Evolutionary conservation across 1,140 invertebrate species (phyloP).

Genomic region (Sweltsa coloradensis): DNA sequence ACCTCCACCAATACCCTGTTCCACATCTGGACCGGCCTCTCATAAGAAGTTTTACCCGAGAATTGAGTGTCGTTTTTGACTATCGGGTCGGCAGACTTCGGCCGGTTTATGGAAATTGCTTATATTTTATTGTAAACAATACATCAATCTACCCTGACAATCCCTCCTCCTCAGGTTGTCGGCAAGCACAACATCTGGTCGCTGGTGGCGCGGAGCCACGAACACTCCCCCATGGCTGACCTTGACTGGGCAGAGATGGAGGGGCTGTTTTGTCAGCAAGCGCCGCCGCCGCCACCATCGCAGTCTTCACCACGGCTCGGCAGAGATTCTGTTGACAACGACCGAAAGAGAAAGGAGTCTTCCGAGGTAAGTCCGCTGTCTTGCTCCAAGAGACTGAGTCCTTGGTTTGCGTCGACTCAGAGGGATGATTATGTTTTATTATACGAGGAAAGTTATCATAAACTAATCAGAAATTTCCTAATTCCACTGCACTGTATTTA

Average conservation of each 20-base stretch:
- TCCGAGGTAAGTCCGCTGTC: slow-evolving; percentile 44
- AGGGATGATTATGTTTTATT: background rate
- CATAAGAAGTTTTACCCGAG: too few species aligned
- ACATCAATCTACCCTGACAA: too few species aligned
- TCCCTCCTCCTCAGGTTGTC: slow-evolving; percentile 50
- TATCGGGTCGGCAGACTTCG: too few species aligned
- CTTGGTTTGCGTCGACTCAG: too few species aligned
- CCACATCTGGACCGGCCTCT: too few species aligned
- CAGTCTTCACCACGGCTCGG: slow-evolving; percentile 11
- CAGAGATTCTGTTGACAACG: slow-evolving; percentile 19
- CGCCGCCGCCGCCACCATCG: slow-evolving; percentile 36
- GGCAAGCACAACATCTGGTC: slow-evolving; percentile 89
- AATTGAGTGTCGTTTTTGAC: too few species aligned
- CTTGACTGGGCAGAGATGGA: slow-evolving; percentile 89
- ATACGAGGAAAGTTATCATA: too few species aligned
- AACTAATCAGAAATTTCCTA: too few species aligned
- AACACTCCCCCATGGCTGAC: slow-evolving; percentile 62
- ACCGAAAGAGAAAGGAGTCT: slow-evolving; percentile 51
- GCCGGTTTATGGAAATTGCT: too few species aligned
- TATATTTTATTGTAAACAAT: too few species aligned
- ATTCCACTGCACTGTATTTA: too few species aligned
- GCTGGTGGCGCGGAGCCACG: slow-evolving; percentile 69
- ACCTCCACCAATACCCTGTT: too few species aligned
- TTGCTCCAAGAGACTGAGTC: background rate
- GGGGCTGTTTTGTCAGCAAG: slow-evolving; percentile 80